phyloP scores from a whole-genome alignment of 1,140 invertebrate species.

The Octopus sinensis region DNA sequence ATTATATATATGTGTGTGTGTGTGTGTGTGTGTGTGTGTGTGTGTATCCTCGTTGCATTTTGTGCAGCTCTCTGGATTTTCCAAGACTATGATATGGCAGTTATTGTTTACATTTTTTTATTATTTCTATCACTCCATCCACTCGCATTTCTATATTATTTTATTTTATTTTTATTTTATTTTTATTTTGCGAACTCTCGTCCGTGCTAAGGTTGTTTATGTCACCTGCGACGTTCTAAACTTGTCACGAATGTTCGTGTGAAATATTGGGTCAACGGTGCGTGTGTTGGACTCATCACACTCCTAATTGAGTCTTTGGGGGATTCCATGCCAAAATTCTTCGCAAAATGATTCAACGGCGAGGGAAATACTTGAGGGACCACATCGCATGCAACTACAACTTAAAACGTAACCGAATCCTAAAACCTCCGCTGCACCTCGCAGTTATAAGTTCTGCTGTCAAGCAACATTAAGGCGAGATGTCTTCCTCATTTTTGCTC shows the following conservation, averaged over 20 bases:
- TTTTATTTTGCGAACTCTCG: conserved; percentile 14
- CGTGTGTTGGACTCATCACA: background rate
- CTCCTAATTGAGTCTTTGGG: conserved; percentile 9
- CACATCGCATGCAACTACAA: conserved; percentile 11
- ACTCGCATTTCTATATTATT: background rate
- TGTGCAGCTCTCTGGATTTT: no score
- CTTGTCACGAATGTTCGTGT: conserved; percentile 15
- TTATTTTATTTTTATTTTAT: background rate
- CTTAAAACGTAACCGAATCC: conserved; percentile 14
- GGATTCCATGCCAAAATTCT: background rate
- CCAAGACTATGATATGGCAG: no score
- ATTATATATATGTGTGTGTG: no score
- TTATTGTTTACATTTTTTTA: no score
- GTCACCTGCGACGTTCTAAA: conserved; percentile 14
- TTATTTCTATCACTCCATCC: no score
- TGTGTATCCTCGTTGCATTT: no score
- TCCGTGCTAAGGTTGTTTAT: conserved; percentile 15
- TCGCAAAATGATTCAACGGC: conserved; percentile 6
- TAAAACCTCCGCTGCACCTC: background rate
- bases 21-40: no score
- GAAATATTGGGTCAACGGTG: conserved; percentile 13
- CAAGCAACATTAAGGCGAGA: background rate
- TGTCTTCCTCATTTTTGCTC: background rate
- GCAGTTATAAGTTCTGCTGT: conserved; percentile 4
- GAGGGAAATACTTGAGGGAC: background rate